phyloP scores from a whole-genome alignment of 2,888 invertebrate species.

The Pyrrhosoma nymphula region DNA sequence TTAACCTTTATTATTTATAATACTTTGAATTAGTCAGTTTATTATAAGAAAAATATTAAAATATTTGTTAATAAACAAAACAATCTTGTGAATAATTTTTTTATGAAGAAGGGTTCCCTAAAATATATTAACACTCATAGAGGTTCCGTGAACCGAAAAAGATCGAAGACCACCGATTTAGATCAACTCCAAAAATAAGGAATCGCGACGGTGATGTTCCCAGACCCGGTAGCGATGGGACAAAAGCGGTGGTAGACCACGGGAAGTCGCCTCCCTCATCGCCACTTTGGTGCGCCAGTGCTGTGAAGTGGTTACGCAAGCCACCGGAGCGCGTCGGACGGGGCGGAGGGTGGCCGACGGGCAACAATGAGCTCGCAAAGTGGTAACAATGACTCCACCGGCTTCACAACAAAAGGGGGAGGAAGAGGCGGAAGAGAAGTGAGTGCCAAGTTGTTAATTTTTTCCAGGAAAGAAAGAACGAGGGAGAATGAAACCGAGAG shows the following conservation, averaged over 20 bases:
- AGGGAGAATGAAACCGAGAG: not conserved
- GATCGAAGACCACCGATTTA: too few species aligned
- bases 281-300: not conserved
- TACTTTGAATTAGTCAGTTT: too few species aligned
- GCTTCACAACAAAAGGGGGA: not conserved
- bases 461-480: not conserved
- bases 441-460: not conserved
- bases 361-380: not conserved
- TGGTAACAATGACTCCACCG: not conserved
- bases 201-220: not conserved
- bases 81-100: too few species aligned
- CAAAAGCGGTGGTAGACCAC: not conserved
- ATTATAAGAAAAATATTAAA: too few species aligned
- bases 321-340: not conserved
- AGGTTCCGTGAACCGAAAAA: too few species aligned
- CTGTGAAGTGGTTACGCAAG: not conserved
- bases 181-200: too few species aligned
- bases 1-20: too few species aligned
- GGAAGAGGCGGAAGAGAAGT: not conserved
- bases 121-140: too few species aligned
- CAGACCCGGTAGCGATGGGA: not conserved
- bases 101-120: too few species aligned
- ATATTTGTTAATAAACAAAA: too few species aligned
- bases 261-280: not conserved
- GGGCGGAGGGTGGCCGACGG: not conserved